Evolutionary conservation across 1,140 invertebrate genomes (phyloP), one percentile per base, ranked within the genome.

Genomic region (Nixonia krombeini): DNA sequence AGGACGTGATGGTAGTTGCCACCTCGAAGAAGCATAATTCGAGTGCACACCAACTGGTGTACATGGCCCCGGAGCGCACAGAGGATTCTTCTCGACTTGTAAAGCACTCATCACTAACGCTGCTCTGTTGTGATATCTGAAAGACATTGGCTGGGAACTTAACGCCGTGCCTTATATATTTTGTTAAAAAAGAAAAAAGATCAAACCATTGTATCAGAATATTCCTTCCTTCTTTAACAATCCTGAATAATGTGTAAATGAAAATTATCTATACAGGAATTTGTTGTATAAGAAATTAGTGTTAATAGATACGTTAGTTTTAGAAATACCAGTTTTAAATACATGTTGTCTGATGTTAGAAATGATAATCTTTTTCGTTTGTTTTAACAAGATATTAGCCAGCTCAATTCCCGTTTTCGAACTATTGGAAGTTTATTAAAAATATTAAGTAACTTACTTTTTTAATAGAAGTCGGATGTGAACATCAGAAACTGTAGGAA

Each of bases 51-150:
- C 83, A 13, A 85, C 72, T 16, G 83, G 83, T 61, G 83, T 85
- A 64, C 86, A 90, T 7, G 93, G 93, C 41, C 94, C 94, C 17
- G 93, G 93, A 41, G 93, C 94, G 35, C 91, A 92, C 56, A 96
- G 90, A 53, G 94, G 94, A 88, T 96, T 92, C 83, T 96, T 96
- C 81, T 96, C 94, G 46, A 96, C 94, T 88, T 96, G 93, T 41
- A 96, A 87, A 18, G 95, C 94, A 82, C 94, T 96, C 83, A 96
- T 93, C 23, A 96, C 95, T 70, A 96, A 91, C 61, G 94, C 94
- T 86, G 96, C 94, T 59, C 95, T 90, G 83, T 95, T 95, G 85
- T 96, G 94, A 85, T 95, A 95, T 87, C 93, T 94, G 78, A 75
- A 84, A 84, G 74, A 82, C 53, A 82, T 82, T 61, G 58, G 79